Base-by-base conservation (phyloP, 2,797 vertebrate genomes). In the Crax fasciolata region DNA sequence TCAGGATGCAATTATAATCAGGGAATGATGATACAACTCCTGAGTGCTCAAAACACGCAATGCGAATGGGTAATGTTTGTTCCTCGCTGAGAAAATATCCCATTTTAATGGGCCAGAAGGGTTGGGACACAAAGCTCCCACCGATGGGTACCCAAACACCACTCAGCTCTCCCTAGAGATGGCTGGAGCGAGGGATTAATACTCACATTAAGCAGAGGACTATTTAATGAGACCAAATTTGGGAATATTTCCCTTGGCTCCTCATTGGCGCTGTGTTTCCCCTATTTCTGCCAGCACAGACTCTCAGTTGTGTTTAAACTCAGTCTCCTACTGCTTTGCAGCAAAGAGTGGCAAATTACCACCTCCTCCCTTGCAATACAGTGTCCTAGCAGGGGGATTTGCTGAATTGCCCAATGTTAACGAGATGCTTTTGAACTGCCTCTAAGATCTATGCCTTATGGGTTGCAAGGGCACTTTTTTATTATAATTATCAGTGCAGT, bases 11-110 rank as follows among this genome's bases (percentile, higher is more conserved):
- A 20, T 10, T 13, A 12, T 30, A 3, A 30, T 19, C 39, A 30
- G 88, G 68, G 93, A 91, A 87, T 39, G 59, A 66, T 91, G 94
- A 96, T 58, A 95, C 84, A 71, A 96, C 93, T 80, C 89, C 87
- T 35, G 35, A 94, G 89, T 55, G 82, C 84, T 84, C 94, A 78
- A 93, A 96, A 97, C 35, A 94, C 84, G 81, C 44, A 55, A 78
- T 62, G 89, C 78, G 73, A 74, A 77, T 55, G 88, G 94, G 84
- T n/a, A 58, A 71, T 86, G 49, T 78, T 67, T 46, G 67, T 62
- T 83, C 81, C 77, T 10, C 52, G 32, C 58, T 61, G 78, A 51
- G 63, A 78, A 77, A 44, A 39, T 12, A 28, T 83, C 62, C 25
- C 4, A 11, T 35, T 24, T 55, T 24, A 13, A 32, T 5, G 13